A percentile compares a stretch with the other conserved stretches of the same genome.
phyloP scores from a whole-genome alignment of 1,140 invertebrate genomes.

The Heliothis subflexa region DNA sequence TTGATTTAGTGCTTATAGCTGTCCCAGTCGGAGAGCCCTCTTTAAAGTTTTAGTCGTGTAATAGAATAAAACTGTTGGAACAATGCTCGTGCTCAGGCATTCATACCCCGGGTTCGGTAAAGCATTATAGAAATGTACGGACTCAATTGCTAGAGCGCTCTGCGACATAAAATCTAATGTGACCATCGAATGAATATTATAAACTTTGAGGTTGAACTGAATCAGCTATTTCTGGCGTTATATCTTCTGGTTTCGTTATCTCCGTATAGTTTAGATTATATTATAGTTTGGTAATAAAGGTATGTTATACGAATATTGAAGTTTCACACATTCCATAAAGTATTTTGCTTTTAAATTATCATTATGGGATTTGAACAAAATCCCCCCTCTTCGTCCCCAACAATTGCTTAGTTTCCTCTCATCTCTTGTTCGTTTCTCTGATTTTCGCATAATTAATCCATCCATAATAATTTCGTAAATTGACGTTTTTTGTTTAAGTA shows the following conservation, averaged over 20 bases:
- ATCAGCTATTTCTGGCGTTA: constrained; percentile 48
- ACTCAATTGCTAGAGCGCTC: constrained; percentile 67
- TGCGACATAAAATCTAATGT: constrained; percentile 69
- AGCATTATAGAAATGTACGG: constrained; percentile 72
- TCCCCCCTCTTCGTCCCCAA: too few species aligned
- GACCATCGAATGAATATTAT: constrained; percentile 72
- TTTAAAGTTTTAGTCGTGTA: constrained; percentile 82
- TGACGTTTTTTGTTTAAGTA: too few species aligned
- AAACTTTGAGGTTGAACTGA: constrained; percentile 58
- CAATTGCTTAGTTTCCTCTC: too few species aligned
- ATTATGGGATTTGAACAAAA: too few species aligned
- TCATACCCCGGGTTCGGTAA: constrained; percentile 65
- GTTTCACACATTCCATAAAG: too few species aligned
- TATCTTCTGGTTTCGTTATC: not conserved
- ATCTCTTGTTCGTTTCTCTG: too few species aligned
- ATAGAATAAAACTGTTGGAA: constrained; percentile 84
- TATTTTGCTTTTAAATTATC: too few species aligned
- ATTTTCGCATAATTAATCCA: too few species aligned
- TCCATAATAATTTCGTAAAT: too few species aligned
- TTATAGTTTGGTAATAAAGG: not conserved
- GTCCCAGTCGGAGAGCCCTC: constrained; percentile 75
- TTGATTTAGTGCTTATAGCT: constrained; percentile 85
- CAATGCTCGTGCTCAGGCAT: constrained; percentile 72
- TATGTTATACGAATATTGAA: too few species aligned
- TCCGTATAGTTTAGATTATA: not conserved